These are phyloP conservation scores for Drosophila triauraria DNA, from an alignment of 1,140 invertebrate genomes.

Conservation along the genomic window DNA sequence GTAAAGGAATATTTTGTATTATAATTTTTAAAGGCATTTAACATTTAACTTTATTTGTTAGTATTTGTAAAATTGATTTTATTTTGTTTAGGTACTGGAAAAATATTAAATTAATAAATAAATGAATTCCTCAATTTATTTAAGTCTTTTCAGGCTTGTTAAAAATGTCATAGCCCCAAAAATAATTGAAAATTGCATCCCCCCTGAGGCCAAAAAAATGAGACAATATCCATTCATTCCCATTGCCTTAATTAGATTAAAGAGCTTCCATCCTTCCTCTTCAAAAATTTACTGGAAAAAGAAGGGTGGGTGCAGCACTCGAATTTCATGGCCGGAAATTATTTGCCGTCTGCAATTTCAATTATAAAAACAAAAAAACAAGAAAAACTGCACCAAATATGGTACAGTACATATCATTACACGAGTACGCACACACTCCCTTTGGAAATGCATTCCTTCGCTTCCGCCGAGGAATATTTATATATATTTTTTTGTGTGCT, in stretches of 20 bases:
- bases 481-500: neutral
- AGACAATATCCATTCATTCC: conserved; percentile 28
- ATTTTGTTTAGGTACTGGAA: neutral
- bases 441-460: conserved; percentile 51
- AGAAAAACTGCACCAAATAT: conserved; percentile 38
- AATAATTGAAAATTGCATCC: conserved; percentile 7
- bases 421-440: conserved; percentile 20
- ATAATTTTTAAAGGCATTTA: no score
- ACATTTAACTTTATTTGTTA: no score
- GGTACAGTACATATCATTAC: conserved; percentile 9
- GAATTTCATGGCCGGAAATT: conserved; percentile 79
- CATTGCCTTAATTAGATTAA: conserved; percentile 74
- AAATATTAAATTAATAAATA: neutral
- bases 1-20: neutral
- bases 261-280: conserved; percentile 46
- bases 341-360: conserved; percentile 79
- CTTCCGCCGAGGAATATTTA: conserved; percentile 20
- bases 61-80: neutral
- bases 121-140: neutral
- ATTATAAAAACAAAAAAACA: conserved; percentile 44
- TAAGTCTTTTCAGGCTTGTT: neutral
- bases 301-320: conserved; percentile 63
- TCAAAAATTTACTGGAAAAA: conserved; percentile 16
- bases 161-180: neutral
- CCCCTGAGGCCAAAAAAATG: neutral